These are phyloP conservation scores for Zygothrica quintamaculata DNA, from an alignment of 2,888 invertebrate genomes.

Conservation along the genomic window DNA sequence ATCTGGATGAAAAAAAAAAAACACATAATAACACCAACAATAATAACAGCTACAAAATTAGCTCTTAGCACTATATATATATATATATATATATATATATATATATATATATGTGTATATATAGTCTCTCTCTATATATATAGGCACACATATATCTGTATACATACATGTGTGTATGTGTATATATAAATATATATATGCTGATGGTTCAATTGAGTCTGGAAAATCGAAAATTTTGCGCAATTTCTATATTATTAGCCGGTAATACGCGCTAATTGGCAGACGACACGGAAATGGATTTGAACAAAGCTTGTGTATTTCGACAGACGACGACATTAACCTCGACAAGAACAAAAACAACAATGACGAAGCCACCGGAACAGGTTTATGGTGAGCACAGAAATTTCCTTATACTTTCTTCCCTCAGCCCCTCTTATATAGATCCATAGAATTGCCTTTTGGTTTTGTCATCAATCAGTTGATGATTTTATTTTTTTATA, in stretches of 20 bases:
- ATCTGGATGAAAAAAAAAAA: slow-evolving; percentile 34
- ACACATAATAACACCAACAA: slow-evolving; percentile 30
- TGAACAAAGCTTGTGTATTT: slow-evolving; percentile 48
- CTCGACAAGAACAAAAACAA: slow-evolving; percentile 29
- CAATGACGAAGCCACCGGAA: slow-evolving; percentile 42
- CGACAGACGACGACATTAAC: slow-evolving; percentile 43
- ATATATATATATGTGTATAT: slow-evolving; percentile 7
- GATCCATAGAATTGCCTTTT: slow-evolving; percentile 8
- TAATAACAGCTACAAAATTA: slow-evolving; percentile 53
- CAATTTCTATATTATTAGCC: slow-evolving; percentile 64
- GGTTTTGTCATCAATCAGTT: slow-evolving; percentile 71
- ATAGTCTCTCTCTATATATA: too few species aligned
- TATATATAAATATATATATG: slow-evolving; percentile 13
- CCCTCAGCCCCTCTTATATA: too few species aligned
- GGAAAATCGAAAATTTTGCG: slow-evolving; percentile 57
- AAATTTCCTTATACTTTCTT: slow-evolving; percentile 11
- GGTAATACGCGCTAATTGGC: slow-evolving; percentile 72
- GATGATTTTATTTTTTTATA: slow-evolving; percentile 59
- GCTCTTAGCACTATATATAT: slow-evolving; percentile 62
- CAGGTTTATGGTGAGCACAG: slow-evolving; percentile 62
- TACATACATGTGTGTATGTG: not conserved
- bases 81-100: slow-evolving; percentile 20
- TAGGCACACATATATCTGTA: not conserved
- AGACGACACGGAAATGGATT: slow-evolving; percentile 75
- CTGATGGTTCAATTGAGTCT: slow-evolving; percentile 58